Percentiles rank a stretch among this genome's conserved stretches.
phyloP scores from a whole-genome alignment of 2,888 invertebrate genomes.

The Lasioglossum morio region DNA sequence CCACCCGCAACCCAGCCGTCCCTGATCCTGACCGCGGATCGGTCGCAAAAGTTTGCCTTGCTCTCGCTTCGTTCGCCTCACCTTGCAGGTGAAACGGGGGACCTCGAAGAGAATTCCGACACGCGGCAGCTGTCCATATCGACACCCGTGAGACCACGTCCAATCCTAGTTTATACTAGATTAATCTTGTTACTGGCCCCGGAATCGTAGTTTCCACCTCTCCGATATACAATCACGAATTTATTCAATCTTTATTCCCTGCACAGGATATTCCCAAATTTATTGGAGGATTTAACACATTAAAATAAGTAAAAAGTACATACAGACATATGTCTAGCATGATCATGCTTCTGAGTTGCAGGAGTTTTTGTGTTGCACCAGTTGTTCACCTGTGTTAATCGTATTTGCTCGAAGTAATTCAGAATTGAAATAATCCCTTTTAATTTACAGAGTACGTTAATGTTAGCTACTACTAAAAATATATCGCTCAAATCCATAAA shows the following conservation, averaged over 20 bases:
- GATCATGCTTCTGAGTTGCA: neutral
- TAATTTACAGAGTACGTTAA: neutral
- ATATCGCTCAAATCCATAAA: neutral
- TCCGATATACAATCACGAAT: neutral
- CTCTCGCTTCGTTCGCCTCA: constrained; percentile 71
- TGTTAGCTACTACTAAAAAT: neutral
- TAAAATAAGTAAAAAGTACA: neutral
- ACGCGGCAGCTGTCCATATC: constrained; percentile 56
- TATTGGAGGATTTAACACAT: neutral
- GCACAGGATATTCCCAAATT: neutral
- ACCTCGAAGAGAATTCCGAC: constrained; percentile 67
- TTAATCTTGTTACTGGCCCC: neutral
- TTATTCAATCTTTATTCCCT: neutral
- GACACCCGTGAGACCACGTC: constrained; percentile 30
- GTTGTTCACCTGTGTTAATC: neutral
- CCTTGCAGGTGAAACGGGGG: constrained; percentile 80
- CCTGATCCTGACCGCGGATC: constrained; percentile 79
- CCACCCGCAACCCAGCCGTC: constrained; percentile 79
- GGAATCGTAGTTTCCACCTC: neutral
- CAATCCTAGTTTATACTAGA: constrained; percentile 5
- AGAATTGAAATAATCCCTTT: neutral
- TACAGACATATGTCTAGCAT: neutral
- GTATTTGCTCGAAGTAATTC: neutral
- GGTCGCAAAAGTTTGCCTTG: constrained; percentile 78
- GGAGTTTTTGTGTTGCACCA: neutral